Evolutionary conservation across 2,797 vertebrate genomes (phyloP), one percentile per base, ranked within the genome.

Genomic region (Phalloptychus januarius): DNA sequence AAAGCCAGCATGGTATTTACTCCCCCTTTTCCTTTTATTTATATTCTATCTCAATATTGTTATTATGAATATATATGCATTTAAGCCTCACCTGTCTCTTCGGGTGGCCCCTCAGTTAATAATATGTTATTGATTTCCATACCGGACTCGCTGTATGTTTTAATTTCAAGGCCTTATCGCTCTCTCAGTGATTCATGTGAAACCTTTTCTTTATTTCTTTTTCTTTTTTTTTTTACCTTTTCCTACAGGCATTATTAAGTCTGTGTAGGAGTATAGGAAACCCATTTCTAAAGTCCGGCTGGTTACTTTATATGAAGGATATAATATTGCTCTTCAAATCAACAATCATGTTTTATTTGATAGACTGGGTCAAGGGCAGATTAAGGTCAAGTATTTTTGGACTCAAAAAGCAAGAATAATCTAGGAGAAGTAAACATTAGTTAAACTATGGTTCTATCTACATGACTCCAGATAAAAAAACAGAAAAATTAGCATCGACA

Each of bases 51-150:
- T 94, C 92, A 93, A 93, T 95, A 95, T 94, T 95, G 93, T 95
- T 96, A 95, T 95, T 94, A 95, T 94, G 93, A 95, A 95, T 94
- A 95, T 95, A 93, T 93, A 94, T 94, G 91, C 94, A 94, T 95
- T 95, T 95, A 94, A 89, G 88, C 91, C 89, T 95, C 93, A 93
- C 93, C 93, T 93, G 87, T 95, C 93, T 95, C 92, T 94, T 85
- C 72, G 58, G 82, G 84, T 92, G 92, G 91, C 91, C 93, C 88
- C 91, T 79, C 79, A 91, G 91, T 94, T 95, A 95, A 95, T 96
- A 95, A 95, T 90, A 84, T 87, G 87, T 95, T 95, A 95, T 96
- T 96, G 95, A 95, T 96, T 95, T 95, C 93, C 91, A 94, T 93
- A 92, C 89, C 23, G 91, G 92, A 92, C 93, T 83, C 92, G 85